A percentile compares a stretch with the other conserved stretches of the same genome.
Evolutionary conservation across 2,113 vertebrate genomes (phyloP).

Genomic region (Psammodynastes pulverulentus): DNA sequence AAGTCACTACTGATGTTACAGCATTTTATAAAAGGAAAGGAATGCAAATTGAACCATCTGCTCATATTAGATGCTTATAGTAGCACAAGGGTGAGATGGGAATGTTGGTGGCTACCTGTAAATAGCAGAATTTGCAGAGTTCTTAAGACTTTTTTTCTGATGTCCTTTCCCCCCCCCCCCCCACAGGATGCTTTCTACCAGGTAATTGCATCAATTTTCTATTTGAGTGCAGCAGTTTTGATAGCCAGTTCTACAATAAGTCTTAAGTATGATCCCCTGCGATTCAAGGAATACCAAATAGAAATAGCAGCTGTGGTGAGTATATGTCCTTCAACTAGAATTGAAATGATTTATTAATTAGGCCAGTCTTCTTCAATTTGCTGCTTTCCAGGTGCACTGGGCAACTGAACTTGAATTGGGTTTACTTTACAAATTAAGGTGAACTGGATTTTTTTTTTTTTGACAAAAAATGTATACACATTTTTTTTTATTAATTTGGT

Average conservation of each 20-base stretch:
- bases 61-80: not conserved
- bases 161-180: not conserved
- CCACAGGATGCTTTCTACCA: slow-evolving; percentile 76
- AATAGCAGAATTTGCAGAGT: not conserved
- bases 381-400: not conserved
- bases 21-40: not conserved
- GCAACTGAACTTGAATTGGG: not conserved
- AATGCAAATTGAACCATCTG: not conserved
- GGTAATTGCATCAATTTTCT: slow-evolving; percentile 71
- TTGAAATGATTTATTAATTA: not conserved
- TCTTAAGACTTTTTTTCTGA: not conserved
- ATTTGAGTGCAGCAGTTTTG: slow-evolving; percentile 75
- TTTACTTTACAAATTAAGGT: not conserved
- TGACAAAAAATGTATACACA: not conserved
- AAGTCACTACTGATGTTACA: not conserved
- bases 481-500: not conserved
- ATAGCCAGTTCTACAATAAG: slow-evolving; percentile 54
- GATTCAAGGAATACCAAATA: slow-evolving; percentile 38
- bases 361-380: not conserved
- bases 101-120: not conserved
- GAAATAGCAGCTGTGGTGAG: slow-evolving; percentile 78
- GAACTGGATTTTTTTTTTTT: not conserved
- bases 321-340: not conserved
- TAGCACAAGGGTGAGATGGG: too few species aligned
- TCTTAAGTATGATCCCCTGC: accelerated